Percentiles rank a stretch among this genome's conserved stretches.
Conservation (phyloP, 2,113 vertebrate genomes). For the Amia ocellicauda region DNA sequence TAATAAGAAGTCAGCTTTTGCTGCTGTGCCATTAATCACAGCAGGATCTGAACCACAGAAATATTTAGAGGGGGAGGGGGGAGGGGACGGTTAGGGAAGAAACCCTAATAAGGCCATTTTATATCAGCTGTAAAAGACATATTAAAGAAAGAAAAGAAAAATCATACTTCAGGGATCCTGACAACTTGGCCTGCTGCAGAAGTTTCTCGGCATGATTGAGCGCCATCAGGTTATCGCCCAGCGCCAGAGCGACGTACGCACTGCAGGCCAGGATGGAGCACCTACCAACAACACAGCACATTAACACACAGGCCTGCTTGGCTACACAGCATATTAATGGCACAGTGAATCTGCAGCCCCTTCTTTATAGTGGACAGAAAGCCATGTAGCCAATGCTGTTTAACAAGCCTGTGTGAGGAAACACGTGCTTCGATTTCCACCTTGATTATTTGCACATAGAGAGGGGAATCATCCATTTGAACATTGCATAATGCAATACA, state of each 20-base stretch:
- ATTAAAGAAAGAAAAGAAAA: background rate
- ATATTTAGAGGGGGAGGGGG: background rate
- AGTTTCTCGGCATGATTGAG: slow-evolving; percentile 92
- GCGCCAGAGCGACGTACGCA: slow-evolving; percentile 86
- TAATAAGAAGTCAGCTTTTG: background rate
- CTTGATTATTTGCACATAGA: too few species aligned
- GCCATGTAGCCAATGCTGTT: too few species aligned
- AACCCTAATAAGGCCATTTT: too few species aligned
- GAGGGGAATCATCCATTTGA: too few species aligned
- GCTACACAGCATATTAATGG: background rate
- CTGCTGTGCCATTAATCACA: slow-evolving; percentile 3
- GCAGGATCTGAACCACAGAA: slow-evolving; percentile 6
- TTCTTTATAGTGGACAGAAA: too few species aligned
- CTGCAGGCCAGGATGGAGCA: slow-evolving; percentile 95
- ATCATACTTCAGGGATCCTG: slow-evolving; percentile 94
- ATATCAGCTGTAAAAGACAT: too few species aligned
- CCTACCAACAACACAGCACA: slow-evolving; percentile 53
- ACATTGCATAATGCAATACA: too few species aligned
- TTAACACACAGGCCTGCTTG: background rate
- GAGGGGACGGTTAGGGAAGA: too few species aligned
- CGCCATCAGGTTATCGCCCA: slow-evolving; percentile 96
- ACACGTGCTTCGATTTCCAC: too few species aligned
- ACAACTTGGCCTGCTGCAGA: slow-evolving; percentile 90
- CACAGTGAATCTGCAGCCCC: too few species aligned
- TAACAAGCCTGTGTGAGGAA: too few species aligned